Conservation (phyloP, 1,140 invertebrate species). For the Zaprionus gabonicus region DNA sequence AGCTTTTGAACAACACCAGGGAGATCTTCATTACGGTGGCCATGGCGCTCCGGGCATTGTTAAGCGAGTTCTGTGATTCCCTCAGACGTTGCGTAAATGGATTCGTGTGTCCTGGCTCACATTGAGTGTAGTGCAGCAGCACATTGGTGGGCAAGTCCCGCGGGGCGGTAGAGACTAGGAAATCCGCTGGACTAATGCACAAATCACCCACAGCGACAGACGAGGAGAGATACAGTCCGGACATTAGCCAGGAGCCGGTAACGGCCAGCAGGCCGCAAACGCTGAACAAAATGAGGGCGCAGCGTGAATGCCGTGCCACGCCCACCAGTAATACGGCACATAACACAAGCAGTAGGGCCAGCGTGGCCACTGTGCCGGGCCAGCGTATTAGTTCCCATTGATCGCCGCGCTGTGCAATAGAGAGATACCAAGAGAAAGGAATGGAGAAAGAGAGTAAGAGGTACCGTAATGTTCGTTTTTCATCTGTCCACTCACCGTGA, state of each 20-base stretch:
- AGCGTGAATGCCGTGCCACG: conserved; percentile 92
- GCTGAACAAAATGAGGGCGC: conserved; percentile 85
- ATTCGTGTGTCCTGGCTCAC: conserved; percentile 91
- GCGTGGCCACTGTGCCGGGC: conserved; percentile 91
- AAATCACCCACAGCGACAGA: conserved; percentile 92
- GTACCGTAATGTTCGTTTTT: not conserved
- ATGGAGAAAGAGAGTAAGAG: not conserved
- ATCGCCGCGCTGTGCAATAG: conserved; percentile 83
- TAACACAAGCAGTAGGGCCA: conserved; percentile 91
- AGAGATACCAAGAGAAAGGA: too few species aligned
- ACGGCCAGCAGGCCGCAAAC: conserved; percentile 95
- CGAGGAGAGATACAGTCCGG: conserved; percentile 92
- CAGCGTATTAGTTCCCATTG: conserved; percentile 89
- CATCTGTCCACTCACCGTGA: conserved; percentile 85
- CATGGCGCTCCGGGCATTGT: conserved; percentile 87
- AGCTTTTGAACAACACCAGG: conserved; percentile 80
- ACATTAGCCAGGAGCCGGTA: conserved; percentile 95
- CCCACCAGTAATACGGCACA: conserved; percentile 93
- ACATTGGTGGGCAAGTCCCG: conserved; percentile 89
- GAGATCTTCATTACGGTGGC: conserved; percentile 83
- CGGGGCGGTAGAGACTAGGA: conserved; percentile 91
- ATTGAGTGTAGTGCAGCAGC: conserved; percentile 92
- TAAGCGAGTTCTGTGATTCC: conserved; percentile 90
- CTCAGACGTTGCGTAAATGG: conserved; percentile 91
- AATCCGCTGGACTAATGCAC: conserved; percentile 91